Percentiles rank a stretch among this genome's conserved stretches.
phyloP scores from a whole-genome alignment of 2,113 vertebrate genomes.

The Gavialis gangeticus region DNA sequence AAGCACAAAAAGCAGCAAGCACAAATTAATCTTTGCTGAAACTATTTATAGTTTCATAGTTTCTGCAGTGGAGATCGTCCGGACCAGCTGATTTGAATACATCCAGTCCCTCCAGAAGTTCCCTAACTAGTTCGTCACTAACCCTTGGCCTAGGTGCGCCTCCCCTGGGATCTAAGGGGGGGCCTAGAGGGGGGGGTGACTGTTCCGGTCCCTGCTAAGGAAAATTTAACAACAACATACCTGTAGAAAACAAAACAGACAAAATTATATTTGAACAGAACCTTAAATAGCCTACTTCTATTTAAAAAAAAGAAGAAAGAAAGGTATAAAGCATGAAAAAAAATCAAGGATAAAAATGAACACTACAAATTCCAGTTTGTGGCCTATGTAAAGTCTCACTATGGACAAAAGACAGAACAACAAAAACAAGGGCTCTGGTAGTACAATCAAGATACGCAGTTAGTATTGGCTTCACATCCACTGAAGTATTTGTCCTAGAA shows the following conservation, averaged over 20 bases:
- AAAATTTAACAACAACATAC: background rate
- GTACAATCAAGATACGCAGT: background rate
- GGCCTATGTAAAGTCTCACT: background rate
- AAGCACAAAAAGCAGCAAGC: background rate
- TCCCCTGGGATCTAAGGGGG: too few species aligned
- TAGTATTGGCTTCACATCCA: background rate
- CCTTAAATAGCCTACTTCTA: background rate
- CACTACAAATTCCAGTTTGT: background rate
- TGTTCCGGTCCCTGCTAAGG: too few species aligned
- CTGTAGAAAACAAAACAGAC: background rate
- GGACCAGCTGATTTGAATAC: too few species aligned
- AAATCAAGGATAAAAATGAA: background rate
- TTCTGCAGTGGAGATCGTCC: too few species aligned
- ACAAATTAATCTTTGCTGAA: background rate
- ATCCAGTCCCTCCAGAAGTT: too few species aligned
- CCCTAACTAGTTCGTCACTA: too few species aligned
- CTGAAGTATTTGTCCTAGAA: background rate
- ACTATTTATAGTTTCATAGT: background rate
- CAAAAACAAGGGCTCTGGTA: background rate
- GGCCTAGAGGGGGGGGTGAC: too few species aligned
- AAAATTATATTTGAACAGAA: background rate
- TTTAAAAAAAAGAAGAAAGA: background rate
- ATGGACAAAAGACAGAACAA: background rate
- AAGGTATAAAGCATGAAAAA: background rate
- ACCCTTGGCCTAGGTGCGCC: too few species aligned